Evolutionary conservation across 2,113 vertebrate genomes (phyloP).

Genomic region (Lophotis ruficrista): DNA sequence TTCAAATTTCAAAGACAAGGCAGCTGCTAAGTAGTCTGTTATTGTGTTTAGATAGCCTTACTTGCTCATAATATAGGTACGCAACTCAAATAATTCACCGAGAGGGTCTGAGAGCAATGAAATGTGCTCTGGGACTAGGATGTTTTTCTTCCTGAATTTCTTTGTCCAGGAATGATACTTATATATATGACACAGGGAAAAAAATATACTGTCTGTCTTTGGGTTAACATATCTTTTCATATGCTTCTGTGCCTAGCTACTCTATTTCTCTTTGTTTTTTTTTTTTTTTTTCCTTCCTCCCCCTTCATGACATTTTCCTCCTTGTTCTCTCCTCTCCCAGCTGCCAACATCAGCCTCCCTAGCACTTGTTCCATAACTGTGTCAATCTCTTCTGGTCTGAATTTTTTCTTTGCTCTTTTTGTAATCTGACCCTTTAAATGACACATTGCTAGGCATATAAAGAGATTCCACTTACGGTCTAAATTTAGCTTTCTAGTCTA

Average conservation of each 20-base stretch:
- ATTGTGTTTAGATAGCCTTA: neutral
- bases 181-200: neutral
- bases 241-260: neutral
- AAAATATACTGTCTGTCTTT: neutral
- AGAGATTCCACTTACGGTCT: neutral
- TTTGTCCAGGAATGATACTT: neutral
- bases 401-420: neutral
- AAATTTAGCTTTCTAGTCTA: conserved; percentile 38
- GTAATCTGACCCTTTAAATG: neutral
- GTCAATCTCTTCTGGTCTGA: neutral
- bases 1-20: neutral
- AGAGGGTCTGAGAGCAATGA: neutral
- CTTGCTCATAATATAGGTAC: neutral
- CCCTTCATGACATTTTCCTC: fast-evolving
- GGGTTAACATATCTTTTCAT: neutral
- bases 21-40: neutral
- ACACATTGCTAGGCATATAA: neutral
- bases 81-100: neutral
- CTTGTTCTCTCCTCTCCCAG: neutral
- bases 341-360: neutral
- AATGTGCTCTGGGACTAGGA: neutral
- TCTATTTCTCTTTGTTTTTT: neutral
- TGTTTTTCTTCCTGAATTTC: neutral
- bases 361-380: neutral
- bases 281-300: neutral